Evolutionary conservation across 2,113 vertebrate genomes (phyloP).

Genomic region (Nannospalax galili): DNA sequence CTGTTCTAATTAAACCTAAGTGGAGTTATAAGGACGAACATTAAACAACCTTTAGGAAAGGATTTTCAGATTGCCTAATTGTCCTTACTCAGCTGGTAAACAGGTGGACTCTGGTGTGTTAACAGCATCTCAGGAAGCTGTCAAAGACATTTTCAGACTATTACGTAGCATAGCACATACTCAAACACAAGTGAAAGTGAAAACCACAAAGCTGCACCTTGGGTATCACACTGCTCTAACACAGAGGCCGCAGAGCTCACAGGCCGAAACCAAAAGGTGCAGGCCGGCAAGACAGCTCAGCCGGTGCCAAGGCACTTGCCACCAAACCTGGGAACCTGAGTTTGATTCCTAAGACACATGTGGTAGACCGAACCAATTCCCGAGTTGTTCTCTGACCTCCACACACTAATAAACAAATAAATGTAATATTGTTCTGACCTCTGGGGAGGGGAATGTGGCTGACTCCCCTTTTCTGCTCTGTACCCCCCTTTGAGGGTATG

Average conservation of each 20-base stretch:
- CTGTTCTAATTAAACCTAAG: not conserved
- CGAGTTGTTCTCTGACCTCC: not conserved
- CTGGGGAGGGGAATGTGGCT: accelerated
- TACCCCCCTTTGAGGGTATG: not conserved
- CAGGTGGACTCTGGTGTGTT: not conserved
- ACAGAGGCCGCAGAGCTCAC: not conserved
- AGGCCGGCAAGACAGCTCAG: too few species aligned
- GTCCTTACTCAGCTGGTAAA: not conserved
- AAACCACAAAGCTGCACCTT: too few species aligned
- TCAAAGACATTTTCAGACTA: not conserved
- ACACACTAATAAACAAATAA: not conserved
- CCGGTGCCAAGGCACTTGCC: too few species aligned
- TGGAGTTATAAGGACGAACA: not conserved
- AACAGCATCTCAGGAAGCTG: not conserved
- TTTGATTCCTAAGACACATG: too few species aligned
- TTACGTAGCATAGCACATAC: not conserved
- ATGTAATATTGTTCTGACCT: not conserved
- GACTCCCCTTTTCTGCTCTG: not conserved
- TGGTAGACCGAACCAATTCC: too few species aligned
- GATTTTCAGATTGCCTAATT: not conserved
- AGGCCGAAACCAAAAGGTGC: not conserved
- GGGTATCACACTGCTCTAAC: not conserved
- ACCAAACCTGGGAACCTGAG: too few species aligned
- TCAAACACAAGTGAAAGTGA: not conserved
- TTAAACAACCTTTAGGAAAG: too few species aligned